A percentile compares a stretch with the other conserved stretches of the same genome.
phyloP scores from a whole-genome alignment of 2,113 vertebrate species.

The Delphinapterus leucas region DNA sequence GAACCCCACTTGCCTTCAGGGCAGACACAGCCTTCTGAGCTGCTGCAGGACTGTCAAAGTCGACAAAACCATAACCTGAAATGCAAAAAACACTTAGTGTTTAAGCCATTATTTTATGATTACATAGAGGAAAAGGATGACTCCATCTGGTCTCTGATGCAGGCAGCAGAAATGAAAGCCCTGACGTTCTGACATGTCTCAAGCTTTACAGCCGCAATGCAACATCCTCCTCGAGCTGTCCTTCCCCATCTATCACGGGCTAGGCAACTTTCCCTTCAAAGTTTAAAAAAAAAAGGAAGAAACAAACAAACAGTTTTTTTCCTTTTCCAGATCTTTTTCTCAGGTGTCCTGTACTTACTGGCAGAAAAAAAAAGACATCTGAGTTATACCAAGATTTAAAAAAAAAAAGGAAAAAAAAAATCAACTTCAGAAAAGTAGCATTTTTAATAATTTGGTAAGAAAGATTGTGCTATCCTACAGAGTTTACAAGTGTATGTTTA shows the following conservation, averaged over 20 bases:
- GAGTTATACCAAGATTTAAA: not conserved
- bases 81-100: conserved; percentile 61
- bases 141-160: not conserved
- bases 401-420: not conserved
- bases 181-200: rapidly evolving
- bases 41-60: conserved; percentile 96
- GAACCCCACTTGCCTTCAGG: conserved; percentile 94
- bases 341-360: not conserved
- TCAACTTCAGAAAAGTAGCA: not conserved
- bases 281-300: not conserved
- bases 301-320: not conserved
- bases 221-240: not conserved
- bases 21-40: conserved; percentile 98
- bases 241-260: rapidly evolving
- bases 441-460: not conserved
- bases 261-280: not conserved
- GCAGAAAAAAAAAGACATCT: not conserved
- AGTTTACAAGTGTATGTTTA: not conserved
- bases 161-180: not conserved
- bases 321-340: not conserved
- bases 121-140: not conserved
- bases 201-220: rapidly evolving
- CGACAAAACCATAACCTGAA: conserved; percentile 98
- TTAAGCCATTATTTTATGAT: not conserved
- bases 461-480: not conserved